Conservation (phyloP, 2,797 vertebrate genomes). For the Gobio occitaniae region DNA sequence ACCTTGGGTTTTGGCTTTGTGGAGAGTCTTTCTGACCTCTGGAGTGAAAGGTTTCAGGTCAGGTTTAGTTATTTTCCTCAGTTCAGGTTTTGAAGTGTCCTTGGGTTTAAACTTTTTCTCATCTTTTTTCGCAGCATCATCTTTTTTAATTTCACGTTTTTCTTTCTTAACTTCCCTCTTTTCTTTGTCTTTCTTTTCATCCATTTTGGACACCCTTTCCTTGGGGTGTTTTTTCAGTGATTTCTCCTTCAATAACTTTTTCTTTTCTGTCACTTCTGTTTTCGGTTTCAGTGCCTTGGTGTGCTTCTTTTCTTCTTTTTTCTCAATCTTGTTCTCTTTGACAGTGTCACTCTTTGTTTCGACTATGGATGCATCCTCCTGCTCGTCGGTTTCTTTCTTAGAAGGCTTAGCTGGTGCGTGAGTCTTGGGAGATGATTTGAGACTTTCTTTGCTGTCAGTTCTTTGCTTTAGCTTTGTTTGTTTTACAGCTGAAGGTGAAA, state of each 20-base stretch:
- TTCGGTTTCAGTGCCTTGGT: slow-evolving; percentile 84
- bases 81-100: slow-evolving; percentile 85
- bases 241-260: slow-evolving; percentile 92
- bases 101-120: slow-evolving; percentile 93
- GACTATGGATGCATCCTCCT: slow-evolving; percentile 79
- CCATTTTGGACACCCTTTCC: slow-evolving; percentile 91
- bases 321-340: slow-evolving; percentile 87
- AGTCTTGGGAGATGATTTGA: slow-evolving; percentile 90
- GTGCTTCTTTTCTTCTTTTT: slow-evolving; percentile 84
- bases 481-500: slow-evolving; percentile 85
- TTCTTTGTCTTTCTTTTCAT: slow-evolving; percentile 98
- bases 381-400: slow-evolving; percentile 86
- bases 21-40: slow-evolving; percentile 95
- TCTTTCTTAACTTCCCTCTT: slow-evolving; percentile 95
- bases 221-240: slow-evolving; percentile 90
- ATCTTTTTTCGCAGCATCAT: slow-evolving; percentile 88
- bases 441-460: slow-evolving; percentile 97
- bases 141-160: slow-evolving; percentile 89
- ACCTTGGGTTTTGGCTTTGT: slow-evolving; percentile 90
- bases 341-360: slow-evolving; percentile 85
- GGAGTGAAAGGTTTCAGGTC: slow-evolving; percentile 96
- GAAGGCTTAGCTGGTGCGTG: slow-evolving; percentile 77
- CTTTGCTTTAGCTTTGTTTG: slow-evolving; percentile 96
- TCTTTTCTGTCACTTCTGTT: slow-evolving; percentile 90
- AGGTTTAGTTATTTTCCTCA: slow-evolving; percentile 90